These are phyloP conservation scores for Grus americana DNA, from an alignment of 2,113 vertebrate species.

Conservation along the genomic window DNA sequence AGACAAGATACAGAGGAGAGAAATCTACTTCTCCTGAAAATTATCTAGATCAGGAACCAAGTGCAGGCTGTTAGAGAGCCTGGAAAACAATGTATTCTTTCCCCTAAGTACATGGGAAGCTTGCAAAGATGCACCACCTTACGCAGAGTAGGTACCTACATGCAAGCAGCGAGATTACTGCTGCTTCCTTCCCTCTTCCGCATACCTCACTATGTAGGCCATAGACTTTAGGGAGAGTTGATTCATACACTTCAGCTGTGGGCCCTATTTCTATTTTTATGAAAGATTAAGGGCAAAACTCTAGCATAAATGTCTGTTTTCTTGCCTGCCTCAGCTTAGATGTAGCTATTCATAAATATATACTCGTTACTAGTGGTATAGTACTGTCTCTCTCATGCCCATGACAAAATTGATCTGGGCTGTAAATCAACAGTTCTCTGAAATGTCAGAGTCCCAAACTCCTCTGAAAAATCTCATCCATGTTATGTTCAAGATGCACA, in stretches of 20 bases:
- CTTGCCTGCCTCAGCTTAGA: neutral
- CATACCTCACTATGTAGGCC: rapidly evolving
- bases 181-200: neutral
- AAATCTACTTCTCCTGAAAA: neutral
- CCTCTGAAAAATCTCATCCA: neutral
- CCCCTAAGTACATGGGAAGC: neutral
- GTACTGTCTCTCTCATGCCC: neutral
- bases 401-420: neutral
- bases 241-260: neutral
- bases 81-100: neutral
- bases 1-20: neutral
- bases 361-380: neutral
- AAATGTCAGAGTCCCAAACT: neutral
- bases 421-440: neutral
- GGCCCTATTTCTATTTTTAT: neutral
- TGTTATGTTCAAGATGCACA: neutral
- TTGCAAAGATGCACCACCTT: neutral
- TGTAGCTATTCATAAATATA: neutral
- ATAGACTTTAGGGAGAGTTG: too few relatives aligned
- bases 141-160: neutral
- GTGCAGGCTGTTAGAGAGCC: neutral
- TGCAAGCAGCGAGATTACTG: neutral
- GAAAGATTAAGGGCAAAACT: neutral
- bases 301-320: neutral
- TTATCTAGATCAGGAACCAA: neutral